Evolutionary conservation across 2,113 vertebrate species (phyloP).

Genomic region (Vidua macroura): DNA sequence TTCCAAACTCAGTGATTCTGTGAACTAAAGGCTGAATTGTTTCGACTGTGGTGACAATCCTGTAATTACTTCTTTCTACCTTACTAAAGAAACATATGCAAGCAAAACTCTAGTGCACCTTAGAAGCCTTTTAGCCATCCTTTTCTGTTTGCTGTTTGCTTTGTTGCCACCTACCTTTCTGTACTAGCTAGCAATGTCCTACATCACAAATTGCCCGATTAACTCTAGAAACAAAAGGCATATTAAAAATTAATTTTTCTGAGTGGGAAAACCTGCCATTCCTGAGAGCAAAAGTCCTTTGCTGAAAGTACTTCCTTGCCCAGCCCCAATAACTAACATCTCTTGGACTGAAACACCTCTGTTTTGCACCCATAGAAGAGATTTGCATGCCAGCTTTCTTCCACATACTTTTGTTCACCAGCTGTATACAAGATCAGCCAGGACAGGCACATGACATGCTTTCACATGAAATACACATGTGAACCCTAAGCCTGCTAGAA

Average conservation of each 20-base stretch:
- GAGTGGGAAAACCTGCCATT: neutral
- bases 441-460: conserved; percentile 26
- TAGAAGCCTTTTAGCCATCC: neutral
- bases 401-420: conserved; percentile 34
- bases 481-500: conserved; percentile 26
- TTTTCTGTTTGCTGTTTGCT: neutral
- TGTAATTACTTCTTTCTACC: neutral
- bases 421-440: conserved; percentile 13
- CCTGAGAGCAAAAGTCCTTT: neutral
- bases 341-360: neutral
- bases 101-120: neutral
- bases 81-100: neutral
- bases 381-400: conserved; percentile 31
- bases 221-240: neutral
- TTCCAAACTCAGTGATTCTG: neutral
- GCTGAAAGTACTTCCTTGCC: neutral
- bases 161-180: neutral
- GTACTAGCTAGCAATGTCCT: neutral
- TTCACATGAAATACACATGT: conserved; percentile 41
- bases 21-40: neutral
- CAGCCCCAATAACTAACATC: neutral
- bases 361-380: neutral
- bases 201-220: neutral
- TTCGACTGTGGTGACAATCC: neutral
- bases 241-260: neutral